Evolutionary conservation across 2,797 vertebrate genomes (phyloP).

Genomic region (Sandelia bainsii): DNA sequence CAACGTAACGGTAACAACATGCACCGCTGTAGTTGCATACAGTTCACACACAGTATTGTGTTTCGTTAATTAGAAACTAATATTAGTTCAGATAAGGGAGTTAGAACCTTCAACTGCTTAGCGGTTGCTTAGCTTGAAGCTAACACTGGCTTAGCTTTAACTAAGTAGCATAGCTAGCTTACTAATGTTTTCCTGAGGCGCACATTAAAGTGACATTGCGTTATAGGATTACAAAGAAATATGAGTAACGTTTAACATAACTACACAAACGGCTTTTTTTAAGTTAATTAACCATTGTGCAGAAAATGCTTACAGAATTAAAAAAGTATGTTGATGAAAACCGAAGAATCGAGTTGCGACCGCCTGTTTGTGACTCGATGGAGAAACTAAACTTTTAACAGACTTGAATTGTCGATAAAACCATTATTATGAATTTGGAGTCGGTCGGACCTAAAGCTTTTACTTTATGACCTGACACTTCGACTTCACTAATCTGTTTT

Average conservation of each 20-base stretch:
- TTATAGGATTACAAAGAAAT: not conserved
- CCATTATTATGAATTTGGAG: not conserved
- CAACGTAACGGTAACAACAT: fast-evolving
- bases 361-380: too few species aligned
- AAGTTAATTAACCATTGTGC: not conserved
- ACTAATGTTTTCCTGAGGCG: slow-evolving; percentile 24
- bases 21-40: fast-evolving
- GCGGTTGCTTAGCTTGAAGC: slow-evolving; percentile 26
- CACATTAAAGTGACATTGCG: not conserved
- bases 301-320: not conserved
- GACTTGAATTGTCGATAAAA: not conserved
- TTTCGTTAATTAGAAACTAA: not conserved
- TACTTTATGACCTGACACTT: not conserved
- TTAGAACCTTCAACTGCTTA: not conserved
- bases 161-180: slow-evolving; percentile 19
- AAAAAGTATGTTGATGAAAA: not conserved
- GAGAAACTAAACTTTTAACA: not conserved
- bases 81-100: not conserved
- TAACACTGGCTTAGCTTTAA: slow-evolving; percentile 25
- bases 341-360: not conserved
- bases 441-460: not conserved
- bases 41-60: not conserved
- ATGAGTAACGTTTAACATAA: fast-evolving
- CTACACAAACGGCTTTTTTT: fast-evolving
- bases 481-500: slow-evolving; percentile 28